Conservation (phyloP, 1,140 invertebrate species). For the Ooceraea biroi region DNA sequence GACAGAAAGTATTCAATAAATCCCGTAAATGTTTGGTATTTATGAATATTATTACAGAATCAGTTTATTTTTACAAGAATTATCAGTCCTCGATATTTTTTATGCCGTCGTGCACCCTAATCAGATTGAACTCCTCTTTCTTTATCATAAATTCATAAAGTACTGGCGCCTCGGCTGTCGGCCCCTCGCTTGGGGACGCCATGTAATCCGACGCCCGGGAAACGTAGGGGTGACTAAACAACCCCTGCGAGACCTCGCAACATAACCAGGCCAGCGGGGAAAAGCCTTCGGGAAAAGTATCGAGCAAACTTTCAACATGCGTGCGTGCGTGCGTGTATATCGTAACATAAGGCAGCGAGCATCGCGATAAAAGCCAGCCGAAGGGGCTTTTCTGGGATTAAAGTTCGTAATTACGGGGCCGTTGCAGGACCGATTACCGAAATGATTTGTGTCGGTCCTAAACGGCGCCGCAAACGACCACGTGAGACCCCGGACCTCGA, state of each 20-base stretch:
- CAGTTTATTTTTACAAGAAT: neutral
- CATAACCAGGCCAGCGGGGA: neutral
- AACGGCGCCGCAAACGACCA: slow-evolving; percentile 9
- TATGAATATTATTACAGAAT: neutral
- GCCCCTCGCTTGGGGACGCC: neutral
- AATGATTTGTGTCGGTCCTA: slow-evolving; percentile 35
- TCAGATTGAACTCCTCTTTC: slow-evolving; percentile 11
- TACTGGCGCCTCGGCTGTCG: slow-evolving; percentile 28
- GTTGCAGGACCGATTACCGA: slow-evolving; percentile 19
- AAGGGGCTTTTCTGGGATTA: slow-evolving; percentile 48
- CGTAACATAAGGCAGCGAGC: neutral
- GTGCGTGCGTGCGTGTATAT: neutral
- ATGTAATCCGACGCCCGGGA: slow-evolving; percentile 53
- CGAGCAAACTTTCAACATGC: slow-evolving; percentile 33
- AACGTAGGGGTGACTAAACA: slow-evolving; percentile 17
- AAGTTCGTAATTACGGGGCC: slow-evolving; percentile 34
- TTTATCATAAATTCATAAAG: slow-evolving; percentile 50
- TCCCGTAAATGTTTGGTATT: neutral
- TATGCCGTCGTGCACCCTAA: neutral
- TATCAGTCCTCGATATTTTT: neutral
- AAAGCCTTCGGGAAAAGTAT: slow-evolving; percentile 42
- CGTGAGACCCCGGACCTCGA: neutral
- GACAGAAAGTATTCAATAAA: neutral
- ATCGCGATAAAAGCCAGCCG: slow-evolving; percentile 11
- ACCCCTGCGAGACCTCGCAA: slow-evolving; percentile 5